Evolutionary conservation across 2,113 vertebrate species (phyloP), one percentile per base, ranked within the genome.

Genomic region (Syngnathus scovelli): DNA sequence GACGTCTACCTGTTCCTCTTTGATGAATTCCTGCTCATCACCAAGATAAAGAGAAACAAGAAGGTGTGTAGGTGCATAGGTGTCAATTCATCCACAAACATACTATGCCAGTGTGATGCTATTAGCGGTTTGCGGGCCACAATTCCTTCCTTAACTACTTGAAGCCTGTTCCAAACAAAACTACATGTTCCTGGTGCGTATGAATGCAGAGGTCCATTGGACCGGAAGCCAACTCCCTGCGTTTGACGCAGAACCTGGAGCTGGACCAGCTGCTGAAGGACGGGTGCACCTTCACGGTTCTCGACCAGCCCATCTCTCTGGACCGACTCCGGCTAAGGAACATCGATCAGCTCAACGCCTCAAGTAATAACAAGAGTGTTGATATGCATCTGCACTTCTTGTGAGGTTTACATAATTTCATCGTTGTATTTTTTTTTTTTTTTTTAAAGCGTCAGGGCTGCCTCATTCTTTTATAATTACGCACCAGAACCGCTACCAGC

Each of bases 1-100:
- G 93, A 95, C 0, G 91, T 94, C 63, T 94, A 93, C 71, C 78
- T 98, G 70, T 95, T 98, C 85, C 91, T 98, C 73, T 98, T 96
- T 2, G 85, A 94, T 48, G 94, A 97, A 86, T 95, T 98, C 79
- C 89, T 98, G 62, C 86, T 96, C 74, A 92, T 96, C 84, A 96
- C 92, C 23, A 96, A 95, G 92, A 91, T 91, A 39, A 96, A 95
- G 86, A 85, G 83, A 44, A 94, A 81, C 86, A 96, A 93, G 90
- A 96, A 95, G 93, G 93, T 92, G 23, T 7, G 49, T n/a, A 21
- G 12, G 7, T 19, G 7, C 48, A 9, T n/a, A 19, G 46, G 5
- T 7, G 46, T 19, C 15, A 1, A 1, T 16, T 12, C 16, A 33
- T 33, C 27, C 27, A 33, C 27, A 3, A 33, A 33, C 27, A 33